phyloP scores from a whole-genome alignment of 2,888 invertebrate genomes.

The Drosophila macrothrix region DNA sequence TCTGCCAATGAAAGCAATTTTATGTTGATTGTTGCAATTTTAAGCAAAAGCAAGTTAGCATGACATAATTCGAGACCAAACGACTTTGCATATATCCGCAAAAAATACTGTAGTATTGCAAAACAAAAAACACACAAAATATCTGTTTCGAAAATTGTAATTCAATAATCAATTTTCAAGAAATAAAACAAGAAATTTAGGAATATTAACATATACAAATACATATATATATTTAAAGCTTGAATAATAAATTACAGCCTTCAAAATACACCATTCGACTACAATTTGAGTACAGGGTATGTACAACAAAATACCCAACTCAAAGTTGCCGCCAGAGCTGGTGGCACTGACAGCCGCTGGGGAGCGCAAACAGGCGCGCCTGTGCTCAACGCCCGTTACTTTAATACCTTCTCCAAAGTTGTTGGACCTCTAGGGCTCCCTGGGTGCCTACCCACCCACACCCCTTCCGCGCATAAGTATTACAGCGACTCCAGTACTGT shows the following conservation, averaged over 20 bases:
- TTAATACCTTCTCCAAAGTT: constrained; percentile 51
- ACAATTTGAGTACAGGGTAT: constrained; percentile 12
- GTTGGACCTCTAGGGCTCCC: constrained; percentile 20
- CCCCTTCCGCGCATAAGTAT: neutral
- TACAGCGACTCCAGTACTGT: constrained; percentile 23
- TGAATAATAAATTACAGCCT: neutral
- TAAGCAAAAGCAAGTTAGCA: constrained; percentile 45
- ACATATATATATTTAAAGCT: too few relatives aligned
- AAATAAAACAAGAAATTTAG: too few relatives aligned
- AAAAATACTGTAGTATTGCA: neutral
- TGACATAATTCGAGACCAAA: neutral
- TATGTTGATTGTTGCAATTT: constrained; percentile 59
- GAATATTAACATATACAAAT: too few relatives aligned
- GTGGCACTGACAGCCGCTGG: constrained; percentile 26
- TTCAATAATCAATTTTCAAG: neutral
- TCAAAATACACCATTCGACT: neutral
- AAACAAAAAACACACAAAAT: neutral
- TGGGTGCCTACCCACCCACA: constrained; percentile 4
- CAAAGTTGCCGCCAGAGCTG: constrained; percentile 28
- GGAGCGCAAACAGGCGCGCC: constrained; percentile 10
- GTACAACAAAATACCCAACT: constrained; percentile 9
- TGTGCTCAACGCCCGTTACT: constrained; percentile 30
- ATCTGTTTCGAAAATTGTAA: neutral
- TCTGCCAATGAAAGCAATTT: constrained; percentile 69
- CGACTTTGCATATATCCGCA: constrained; percentile 16